Conservation (phyloP, 2,888 invertebrate genomes). For the Ferrisia virgata region DNA sequence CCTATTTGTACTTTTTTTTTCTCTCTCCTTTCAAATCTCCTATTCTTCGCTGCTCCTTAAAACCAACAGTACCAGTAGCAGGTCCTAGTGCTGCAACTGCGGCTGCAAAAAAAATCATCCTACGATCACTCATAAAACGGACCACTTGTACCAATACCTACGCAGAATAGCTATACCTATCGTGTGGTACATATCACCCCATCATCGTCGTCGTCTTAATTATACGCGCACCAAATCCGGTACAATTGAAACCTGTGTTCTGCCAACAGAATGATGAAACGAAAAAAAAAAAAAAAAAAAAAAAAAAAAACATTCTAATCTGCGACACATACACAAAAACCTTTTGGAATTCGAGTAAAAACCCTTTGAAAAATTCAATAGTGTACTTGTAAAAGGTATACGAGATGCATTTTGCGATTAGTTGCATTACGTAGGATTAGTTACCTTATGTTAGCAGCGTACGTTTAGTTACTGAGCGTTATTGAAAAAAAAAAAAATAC, state of each 20-base stretch:
- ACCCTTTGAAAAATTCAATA: slow-evolving; percentile 14
- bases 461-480: background rate
- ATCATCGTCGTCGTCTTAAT: background rate
- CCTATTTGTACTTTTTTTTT: background rate
- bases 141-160: background rate
- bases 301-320: background rate
- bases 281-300: background rate
- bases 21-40: background rate
- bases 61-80: background rate
- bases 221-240: background rate
- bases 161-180: too few species aligned
- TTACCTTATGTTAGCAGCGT: background rate
- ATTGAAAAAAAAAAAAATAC: background rate
- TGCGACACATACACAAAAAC: background rate
- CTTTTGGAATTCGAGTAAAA: background rate
- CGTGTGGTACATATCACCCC: background rate
- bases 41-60: background rate
- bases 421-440: background rate
- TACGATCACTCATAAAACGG: background rate
- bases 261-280: background rate
- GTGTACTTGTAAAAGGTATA: background rate
- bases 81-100: background rate
- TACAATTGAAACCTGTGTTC: background rate
- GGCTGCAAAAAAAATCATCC: background rate
- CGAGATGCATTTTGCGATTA: slow-evolving; percentile 6